These are phyloP conservation scores for Polylopha cassiicola DNA, from an alignment of 2,888 invertebrate species.

Conservation along the genomic window DNA sequence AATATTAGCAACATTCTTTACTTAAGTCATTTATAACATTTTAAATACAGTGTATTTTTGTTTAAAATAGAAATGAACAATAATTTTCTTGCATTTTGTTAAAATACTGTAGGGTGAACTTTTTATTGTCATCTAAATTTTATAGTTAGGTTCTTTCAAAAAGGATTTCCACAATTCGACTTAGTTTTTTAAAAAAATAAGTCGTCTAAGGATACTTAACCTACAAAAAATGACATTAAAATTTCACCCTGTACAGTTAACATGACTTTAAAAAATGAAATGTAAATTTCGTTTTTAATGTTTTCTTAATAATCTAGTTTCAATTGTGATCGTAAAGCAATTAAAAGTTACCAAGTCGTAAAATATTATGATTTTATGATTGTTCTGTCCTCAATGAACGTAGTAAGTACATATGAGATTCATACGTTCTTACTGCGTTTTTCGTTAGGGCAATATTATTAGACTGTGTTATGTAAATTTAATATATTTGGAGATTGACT, in stretches of 20 bases:
- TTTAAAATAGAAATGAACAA: conserved; percentile 29
- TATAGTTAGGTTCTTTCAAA: too few species aligned
- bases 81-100: conserved; percentile 30
- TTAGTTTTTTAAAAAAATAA: too few species aligned
- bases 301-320: conserved; percentile 6
- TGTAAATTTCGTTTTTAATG: neutral
- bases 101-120: too few species aligned
- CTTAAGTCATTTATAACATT: conserved; percentile 3
- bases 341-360: conserved; percentile 26
- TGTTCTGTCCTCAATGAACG: conserved; percentile 5
- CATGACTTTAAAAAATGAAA: neutral
- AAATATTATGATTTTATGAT: conserved; percentile 5
- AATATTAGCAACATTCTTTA: neutral
- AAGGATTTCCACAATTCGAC: too few species aligned
- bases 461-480: conserved; percentile 21
- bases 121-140: too few species aligned
- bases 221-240: too few species aligned
- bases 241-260: too few species aligned
- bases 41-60: conserved; percentile 23
- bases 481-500: conserved; percentile 34
- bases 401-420: conserved; percentile 22
- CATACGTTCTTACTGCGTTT: conserved; percentile 20
- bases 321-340: conserved; percentile 25
- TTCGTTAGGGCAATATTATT: conserved; percentile 16
- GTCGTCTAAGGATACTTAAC: too few species aligned